Base-by-base conservation (phyloP, 2,888 invertebrate genomes). In the Therioaphis trifolii region DNA sequence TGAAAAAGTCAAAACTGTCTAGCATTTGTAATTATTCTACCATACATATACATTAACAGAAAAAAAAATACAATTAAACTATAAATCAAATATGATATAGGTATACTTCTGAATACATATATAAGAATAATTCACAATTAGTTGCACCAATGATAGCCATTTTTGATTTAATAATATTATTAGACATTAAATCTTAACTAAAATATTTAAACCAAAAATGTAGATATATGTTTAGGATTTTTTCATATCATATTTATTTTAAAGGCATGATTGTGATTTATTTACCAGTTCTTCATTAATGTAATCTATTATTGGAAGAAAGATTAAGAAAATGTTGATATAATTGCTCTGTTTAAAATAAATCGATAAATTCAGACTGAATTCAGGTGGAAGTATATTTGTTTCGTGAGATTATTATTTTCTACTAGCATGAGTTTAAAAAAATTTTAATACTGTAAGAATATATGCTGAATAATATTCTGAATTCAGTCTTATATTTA, bases 401-500 rank as follows among this genome's bases (percentile, higher is more conserved):
- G 12, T 55, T 15, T 15, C 4, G 18, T 35, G 29, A n/a, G 21
- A 43, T 68, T n/a, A 68, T 43, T 29, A 21, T 68, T 40, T n/a
- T 61, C 12, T 43, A 18, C 35, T 68, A 40, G 2, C 21, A 68
- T 49, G 40, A 68, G n/a, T n/a, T 69, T 7, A 55, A 63, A 61
- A 76, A 61, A 9, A 63, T 77, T 63, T 63, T 27, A 78, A 66
- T 68, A 35, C 9, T 78, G 24, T 74, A 72, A 11, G 15, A 14
- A 29, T 29, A 58, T 61, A 63, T 12, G 18, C 40, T 61, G 58
- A 68, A 43, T 14, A 49, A 75, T 61, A 68, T 15, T 35, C 40
- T 69, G 68, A 55, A 78, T 55, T 68, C 68, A 68, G 68, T 55
- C 78, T 78, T 69, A 52, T 12, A 55, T 68, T 68, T 68, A 68